phyloP scores from a whole-genome alignment of 2,797 vertebrate species.

The Xiphophorus birchmanni region DNA sequence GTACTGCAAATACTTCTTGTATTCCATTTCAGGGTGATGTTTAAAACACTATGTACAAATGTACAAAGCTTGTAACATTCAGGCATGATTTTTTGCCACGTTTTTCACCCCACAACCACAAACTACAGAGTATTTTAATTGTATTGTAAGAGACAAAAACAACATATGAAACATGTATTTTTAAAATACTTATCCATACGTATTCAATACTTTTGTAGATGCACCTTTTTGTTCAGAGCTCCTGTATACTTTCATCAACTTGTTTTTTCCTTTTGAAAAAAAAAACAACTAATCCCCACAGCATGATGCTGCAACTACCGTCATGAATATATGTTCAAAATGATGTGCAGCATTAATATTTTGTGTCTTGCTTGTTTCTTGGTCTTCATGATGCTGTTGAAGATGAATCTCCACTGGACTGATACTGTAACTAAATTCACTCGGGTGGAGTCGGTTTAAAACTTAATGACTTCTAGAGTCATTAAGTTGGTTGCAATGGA shows the following conservation, averaged over 20 bases:
- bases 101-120: neutral
- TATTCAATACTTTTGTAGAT: neutral
- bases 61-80: neutral
- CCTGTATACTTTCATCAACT: neutral
- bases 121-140: neutral
- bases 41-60: neutral
- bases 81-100: neutral
- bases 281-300: neutral
- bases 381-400: neutral
- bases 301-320: neutral
- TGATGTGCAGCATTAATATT: neutral
- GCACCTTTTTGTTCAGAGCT: neutral
- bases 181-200: neutral
- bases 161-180: neutral
- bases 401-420: neutral
- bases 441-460: neutral
- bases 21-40: conserved; percentile 4
- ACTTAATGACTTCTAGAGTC: neutral
- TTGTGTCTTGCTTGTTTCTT: neutral
- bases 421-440: neutral
- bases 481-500: neutral
- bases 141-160: neutral
- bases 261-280: neutral
- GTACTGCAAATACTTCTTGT: conserved; percentile 8
- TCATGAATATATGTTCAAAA: neutral